Conservation (phyloP, 2,113 vertebrate species). For the Malurus alboscapulatus region DNA sequence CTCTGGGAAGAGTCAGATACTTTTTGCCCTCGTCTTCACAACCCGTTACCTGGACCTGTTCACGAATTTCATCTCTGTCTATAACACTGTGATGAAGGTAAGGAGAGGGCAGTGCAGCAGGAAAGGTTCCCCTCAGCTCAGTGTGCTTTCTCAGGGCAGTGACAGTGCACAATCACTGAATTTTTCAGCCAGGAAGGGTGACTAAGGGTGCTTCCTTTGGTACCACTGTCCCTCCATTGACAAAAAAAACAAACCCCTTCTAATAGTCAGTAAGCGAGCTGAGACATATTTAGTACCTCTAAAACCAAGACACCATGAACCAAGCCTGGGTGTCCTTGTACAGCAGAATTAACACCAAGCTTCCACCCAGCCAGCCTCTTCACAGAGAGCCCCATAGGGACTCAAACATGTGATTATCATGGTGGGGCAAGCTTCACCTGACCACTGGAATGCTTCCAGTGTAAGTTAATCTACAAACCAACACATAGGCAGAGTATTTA, state of each 20-base stretch:
- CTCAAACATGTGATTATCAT: neutral
- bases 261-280: neutral
- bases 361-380: neutral
- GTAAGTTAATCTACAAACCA: neutral
- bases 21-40: slow-evolving; percentile 81
- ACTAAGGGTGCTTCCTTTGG: neutral
- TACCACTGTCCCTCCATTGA: neutral
- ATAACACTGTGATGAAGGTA: slow-evolving; percentile 86
- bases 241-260: rapidly evolving
- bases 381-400: neutral
- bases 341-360: neutral
- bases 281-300: neutral
- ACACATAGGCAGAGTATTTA: neutral
- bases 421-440: neutral
- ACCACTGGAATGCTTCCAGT: neutral
- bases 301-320: rapidly evolving
- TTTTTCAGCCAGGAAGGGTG: neutral
- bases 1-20: slow-evolving; percentile 83
- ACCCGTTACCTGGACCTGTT: slow-evolving; percentile 82
- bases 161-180: rapidly evolving
- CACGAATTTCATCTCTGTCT: slow-evolving; percentile 79
- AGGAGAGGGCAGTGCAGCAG: neutral
- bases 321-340: neutral
- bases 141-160: rapidly evolving
- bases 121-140: neutral